A percentile compares a stretch with the other conserved stretches of the same genome.
Conservation (phyloP, 2,113 vertebrate species). For the Malurus elegans region DNA sequence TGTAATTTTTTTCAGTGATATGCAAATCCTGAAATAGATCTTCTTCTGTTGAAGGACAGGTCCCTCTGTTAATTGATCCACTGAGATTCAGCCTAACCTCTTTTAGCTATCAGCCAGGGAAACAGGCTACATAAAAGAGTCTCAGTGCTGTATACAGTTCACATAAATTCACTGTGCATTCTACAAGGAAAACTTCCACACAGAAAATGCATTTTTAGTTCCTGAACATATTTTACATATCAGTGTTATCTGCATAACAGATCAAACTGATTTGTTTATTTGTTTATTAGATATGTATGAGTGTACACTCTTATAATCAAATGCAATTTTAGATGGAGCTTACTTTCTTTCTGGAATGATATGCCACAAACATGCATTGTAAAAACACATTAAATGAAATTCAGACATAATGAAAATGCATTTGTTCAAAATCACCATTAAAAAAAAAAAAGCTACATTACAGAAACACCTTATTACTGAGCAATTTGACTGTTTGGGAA, state of each 20-base stretch:
- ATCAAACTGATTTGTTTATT: constrained; percentile 78
- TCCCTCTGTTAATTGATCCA: constrained; percentile 93
- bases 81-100: constrained; percentile 87
- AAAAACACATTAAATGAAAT: constrained; percentile 74
- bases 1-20: constrained; percentile 87
- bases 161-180: constrained; percentile 73
- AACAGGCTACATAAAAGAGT: constrained; percentile 78
- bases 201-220: constrained; percentile 64
- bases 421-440: constrained; percentile 52
- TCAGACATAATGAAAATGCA: constrained; percentile 67
- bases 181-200: constrained; percentile 55
- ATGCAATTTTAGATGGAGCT: constrained; percentile 67
- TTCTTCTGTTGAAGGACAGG: constrained; percentile 88
- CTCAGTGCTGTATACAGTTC: constrained; percentile 71
- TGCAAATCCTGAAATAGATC: constrained; percentile 88
- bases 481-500: constrained; percentile 35
- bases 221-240: constrained; percentile 59
- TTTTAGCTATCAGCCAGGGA: constrained; percentile 78
- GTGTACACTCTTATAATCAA: constrained; percentile 63
- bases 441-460: neutral
- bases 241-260: constrained; percentile 64
- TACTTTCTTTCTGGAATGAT: constrained; percentile 50
- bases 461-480: constrained; percentile 54
- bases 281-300: constrained; percentile 72
- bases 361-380: constrained; percentile 35